phyloP scores from a whole-genome alignment of 2,113 vertebrate species.

The Castor canadensis region DNA sequence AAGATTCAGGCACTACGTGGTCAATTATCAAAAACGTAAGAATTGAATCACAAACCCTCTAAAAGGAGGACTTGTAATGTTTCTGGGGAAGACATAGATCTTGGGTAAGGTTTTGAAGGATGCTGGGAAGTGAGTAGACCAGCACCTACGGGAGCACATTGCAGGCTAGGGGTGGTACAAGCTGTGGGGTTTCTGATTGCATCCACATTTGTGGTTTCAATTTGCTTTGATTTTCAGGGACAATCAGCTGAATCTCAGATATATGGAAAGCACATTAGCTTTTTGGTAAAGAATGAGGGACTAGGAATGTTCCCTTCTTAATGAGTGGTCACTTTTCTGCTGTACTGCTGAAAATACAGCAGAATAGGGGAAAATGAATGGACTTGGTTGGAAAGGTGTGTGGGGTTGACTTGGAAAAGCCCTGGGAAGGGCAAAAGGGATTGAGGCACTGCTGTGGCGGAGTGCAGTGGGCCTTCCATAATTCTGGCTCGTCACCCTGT shows the following conservation, averaged over 20 bases:
- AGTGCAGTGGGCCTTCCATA: not conserved
- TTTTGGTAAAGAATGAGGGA: not conserved
- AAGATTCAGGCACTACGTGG: not conserved
- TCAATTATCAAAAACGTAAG: slow-evolving; percentile 7
- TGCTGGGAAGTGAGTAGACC: not conserved
- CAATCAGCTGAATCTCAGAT: not conserved
- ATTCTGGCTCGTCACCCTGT: not conserved
- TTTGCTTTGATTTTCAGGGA: slow-evolving; percentile 37
- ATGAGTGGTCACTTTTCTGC: not conserved
- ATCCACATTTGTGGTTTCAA: not conserved
- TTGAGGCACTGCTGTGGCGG: not conserved
- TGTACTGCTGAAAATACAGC: not conserved
- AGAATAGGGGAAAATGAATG: not conserved
- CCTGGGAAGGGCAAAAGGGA: not conserved
- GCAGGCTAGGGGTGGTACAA: not conserved
- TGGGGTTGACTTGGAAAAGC: not conserved
- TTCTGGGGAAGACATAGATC: not conserved
- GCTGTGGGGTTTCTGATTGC: not conserved
- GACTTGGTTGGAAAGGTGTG: not conserved
- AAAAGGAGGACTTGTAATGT: not conserved
- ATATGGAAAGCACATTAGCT: not conserved
- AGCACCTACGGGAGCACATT: not conserved
- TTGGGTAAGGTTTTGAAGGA: not conserved
- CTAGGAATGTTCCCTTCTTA: not conserved
- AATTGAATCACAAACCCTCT: not conserved